Evolutionary conservation across 2,888 invertebrate species (phyloP), one percentile per base, ranked within the genome.

Genomic region (Xylophagus ater): DNA sequence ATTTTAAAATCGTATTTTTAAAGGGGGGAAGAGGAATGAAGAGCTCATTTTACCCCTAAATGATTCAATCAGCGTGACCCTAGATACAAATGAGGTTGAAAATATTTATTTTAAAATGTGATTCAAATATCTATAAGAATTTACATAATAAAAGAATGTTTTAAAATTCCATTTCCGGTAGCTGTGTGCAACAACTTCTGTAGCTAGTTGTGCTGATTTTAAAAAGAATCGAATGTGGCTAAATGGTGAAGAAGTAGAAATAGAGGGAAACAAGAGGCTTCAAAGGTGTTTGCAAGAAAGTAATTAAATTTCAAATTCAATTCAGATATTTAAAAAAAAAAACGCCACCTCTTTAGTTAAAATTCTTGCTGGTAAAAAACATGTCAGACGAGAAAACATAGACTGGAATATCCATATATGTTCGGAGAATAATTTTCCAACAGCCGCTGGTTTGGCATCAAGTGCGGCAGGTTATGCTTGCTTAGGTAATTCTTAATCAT

Each of bases 391-490:
- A n/a, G n/a, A n/a, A n/a, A n/a, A n/a, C n/a, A 56, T 76, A 8
- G 62, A 70, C 12, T 84, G 81, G 80, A 81, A 84, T 55, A 57
- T 90, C 24, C 82, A 80, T 50, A 78, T 90, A 51, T 84, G 82
- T 57, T 90, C 90, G 0, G 79, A 79, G 56, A 98, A 98, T 62
- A 97, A 97, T 68, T 99, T 99, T 58, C 98, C 98, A 9, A 97
- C 97, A 4, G 94, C 94, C 4, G 96, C 97, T 39, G 98, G 98
- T 1, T 69, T 99, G 33, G 98, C 98, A 1, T 97, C 96, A 2
- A 96, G 96, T 41, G 97, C 98, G 18, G 94, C 98, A 26, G 98
- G 98, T 4, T 97, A 93, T 63, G 96, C 97, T 3, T 93, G 93
- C 59, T 66, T 96, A 52, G 73, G 77, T 78, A 53, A 43, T 41